phyloP scores from a whole-genome alignment of 1,140 invertebrate species.

The Coelopa frigida region DNA sequence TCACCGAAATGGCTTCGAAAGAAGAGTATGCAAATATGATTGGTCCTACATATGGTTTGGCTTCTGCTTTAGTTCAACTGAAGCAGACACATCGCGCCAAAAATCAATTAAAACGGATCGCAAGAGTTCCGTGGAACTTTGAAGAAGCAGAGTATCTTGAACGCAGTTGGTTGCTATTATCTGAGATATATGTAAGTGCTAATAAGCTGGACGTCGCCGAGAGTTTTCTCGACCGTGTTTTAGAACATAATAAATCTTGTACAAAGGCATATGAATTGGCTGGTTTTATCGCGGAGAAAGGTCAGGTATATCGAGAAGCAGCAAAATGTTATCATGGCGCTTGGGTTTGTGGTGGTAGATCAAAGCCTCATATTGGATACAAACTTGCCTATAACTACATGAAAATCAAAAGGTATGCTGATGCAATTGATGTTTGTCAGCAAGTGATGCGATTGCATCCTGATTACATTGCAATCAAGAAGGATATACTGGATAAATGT shows the following conservation, averaged over 20 bases:
- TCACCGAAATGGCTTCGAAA: constrained; percentile 66
- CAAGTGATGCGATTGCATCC: constrained; percentile 73
- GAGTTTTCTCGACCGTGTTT: constrained; percentile 70
- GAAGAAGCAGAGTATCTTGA: constrained; percentile 95
- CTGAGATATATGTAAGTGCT: constrained; percentile 85
- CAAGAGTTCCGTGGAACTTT: constrained; percentile 82
- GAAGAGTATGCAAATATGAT: constrained; percentile 68
- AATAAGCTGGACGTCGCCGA: constrained; percentile 80
- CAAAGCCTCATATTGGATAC: constrained; percentile 79
- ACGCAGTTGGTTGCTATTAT: constrained; percentile 85
- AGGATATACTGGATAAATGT: constrained; percentile 94
- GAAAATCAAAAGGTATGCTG: constrained; percentile 74
- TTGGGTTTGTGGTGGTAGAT: constrained; percentile 74
- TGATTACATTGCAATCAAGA: constrained; percentile 84
- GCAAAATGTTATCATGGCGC: constrained; percentile 68
- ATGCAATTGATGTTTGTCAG: constrained; percentile 74
- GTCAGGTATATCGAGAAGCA: constrained; percentile 84
- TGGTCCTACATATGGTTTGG: constrained; percentile 82
- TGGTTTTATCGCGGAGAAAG: constrained; percentile 84
- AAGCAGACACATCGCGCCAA: constrained; percentile 86
- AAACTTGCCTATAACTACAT: constrained; percentile 88
- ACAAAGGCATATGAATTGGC: constrained; percentile 83
- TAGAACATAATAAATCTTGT: constrained; percentile 86
- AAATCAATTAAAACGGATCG: constrained; percentile 85
- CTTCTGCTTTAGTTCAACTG: constrained; percentile 77